Base-by-base conservation (phyloP, 2,113 vertebrate species). In the Phrynosoma platyrhinos region DNA sequence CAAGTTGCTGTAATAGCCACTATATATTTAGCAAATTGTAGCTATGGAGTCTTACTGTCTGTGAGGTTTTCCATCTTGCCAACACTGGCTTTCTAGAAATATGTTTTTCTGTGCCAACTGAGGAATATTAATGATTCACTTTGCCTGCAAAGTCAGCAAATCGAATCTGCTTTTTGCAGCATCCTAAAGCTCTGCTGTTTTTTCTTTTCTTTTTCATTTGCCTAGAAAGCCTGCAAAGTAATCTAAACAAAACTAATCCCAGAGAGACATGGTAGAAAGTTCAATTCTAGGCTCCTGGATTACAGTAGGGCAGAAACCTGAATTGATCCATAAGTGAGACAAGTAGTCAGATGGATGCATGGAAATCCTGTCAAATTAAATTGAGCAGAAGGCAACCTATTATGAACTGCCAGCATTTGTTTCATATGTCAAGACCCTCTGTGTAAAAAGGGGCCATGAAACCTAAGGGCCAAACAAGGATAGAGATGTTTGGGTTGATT, bases 241-340 rank as follows among this genome's bases (percentile, higher is more conserved):
- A 88, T 94, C 93, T 95, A 96, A 95, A 95, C 91, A 94, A 94
- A 94, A 94, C 85, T 93, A 91, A 93, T 96, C 92, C 77, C 93
- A 79, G 18, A 90, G 94, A 93, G 89, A 91, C 87, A 89, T 86
- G 86, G 76, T 92, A 89, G 92, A 95, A 96, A 94, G 68, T 93
- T 95, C 0, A 0, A 36, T 85, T 96, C 94, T 92, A 85, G 0
- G 0, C 90, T 90, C 69, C 13, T 40, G 80, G 84, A 91, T 88
- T 89, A 84, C 58, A 91, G 91, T 91, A 68, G 89, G 85, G 87
- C 92, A 84, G 86, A 92, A 86, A 92, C 83, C 0, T 0, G 80
- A 87, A 90, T 42, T 78, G 91, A 87, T 89, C 82, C 52, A 90
- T 78, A 78, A 85, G 77, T 25, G 30, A 40, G 23, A 83, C 52